phyloP scores from a whole-genome alignment of 2,888 invertebrate species.

The Pristionchus japonicus region DNA sequence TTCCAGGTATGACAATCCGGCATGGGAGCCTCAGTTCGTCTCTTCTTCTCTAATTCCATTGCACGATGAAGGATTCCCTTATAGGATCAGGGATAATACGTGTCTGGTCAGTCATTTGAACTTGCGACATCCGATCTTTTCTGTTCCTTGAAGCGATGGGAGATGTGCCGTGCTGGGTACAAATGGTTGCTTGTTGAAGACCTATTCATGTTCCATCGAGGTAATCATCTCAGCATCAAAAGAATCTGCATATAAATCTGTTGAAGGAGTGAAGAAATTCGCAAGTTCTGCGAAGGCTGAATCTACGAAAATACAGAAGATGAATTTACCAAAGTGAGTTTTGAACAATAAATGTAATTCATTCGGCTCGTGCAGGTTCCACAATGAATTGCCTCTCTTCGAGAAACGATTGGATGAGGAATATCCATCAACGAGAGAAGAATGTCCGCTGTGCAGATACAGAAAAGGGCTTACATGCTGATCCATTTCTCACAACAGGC shows the following conservation, averaged over 20 bases:
- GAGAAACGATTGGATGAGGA: background rate
- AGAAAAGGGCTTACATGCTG: background rate
- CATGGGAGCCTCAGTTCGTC: slow-evolving; percentile 28
- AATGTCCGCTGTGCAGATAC: background rate
- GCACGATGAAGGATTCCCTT: background rate
- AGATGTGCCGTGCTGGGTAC: slow-evolving; percentile 7
- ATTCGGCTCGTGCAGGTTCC: background rate
- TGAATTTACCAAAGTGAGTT: background rate
- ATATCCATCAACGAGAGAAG: background rate
- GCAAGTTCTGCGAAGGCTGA: background rate
- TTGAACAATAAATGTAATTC: background rate
- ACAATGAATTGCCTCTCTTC: background rate
- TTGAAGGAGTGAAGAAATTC: background rate
- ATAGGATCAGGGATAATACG: background rate
- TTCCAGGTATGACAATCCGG: background rate
- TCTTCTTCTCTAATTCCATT: background rate
- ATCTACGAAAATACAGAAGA: background rate
- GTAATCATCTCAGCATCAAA: background rate
- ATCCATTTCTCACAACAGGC: background rate
- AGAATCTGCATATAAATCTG: background rate
- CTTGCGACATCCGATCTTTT: no score
- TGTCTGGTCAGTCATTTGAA: background rate
- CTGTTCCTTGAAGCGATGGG: background rate
- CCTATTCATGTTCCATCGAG: slow-evolving; percentile 4
- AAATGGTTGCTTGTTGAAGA: background rate